Base-by-base conservation (phyloP, 2,797 vertebrate genomes). In the Macrochelys suwanniensis region DNA sequence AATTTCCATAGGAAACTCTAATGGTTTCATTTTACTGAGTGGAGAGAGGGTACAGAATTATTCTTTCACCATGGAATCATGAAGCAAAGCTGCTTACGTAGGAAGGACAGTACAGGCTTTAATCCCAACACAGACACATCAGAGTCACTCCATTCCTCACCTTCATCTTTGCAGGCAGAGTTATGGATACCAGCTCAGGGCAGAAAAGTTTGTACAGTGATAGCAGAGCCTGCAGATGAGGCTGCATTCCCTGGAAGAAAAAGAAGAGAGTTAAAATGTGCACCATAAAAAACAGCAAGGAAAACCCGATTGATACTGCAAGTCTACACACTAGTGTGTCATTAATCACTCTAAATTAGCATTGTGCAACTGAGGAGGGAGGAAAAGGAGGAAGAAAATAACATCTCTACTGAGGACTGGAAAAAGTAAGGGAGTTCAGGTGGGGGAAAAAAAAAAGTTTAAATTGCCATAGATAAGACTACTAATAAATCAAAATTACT, bases 171-270 rank as follows among this genome's bases (percentile, higher is more conserved):
- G 96, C 87, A 80, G 99, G 98, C 95, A 99, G 95, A 71, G 98
- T 98, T 37, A 99, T 97, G 1, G 98, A 98, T 94, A 99, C 98
- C 87, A 99, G 97, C 26, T 99, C 98, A 79, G 99, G 99, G 90
- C 98, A 98, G 95, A 99, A 99, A 68, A 99, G 98, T 97, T 99
- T 99, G 97, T 99, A 99, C 91, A 99, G 97, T 0, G 98, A 99
- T 17, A 99, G 97, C 1, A 99, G 97, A 95, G 99, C 99, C 89
- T 99, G 97, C 17, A 99, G 98, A 93, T 99, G 97, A 17, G 98
- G 96, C 86, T 99, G 99, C 89, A 97, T 97, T 96, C 99, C 99
- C 99, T 99, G 96, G 94, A 96, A 94, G 74, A 88, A 97, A 77
- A 97, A 42, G 87, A 95, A 28, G 68, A 74, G 11, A 88, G 10